These are phyloP conservation scores for Psix sp. DNA, from an alignment of 1,140 invertebrate genomes.

Conservation along the genomic window DNA sequence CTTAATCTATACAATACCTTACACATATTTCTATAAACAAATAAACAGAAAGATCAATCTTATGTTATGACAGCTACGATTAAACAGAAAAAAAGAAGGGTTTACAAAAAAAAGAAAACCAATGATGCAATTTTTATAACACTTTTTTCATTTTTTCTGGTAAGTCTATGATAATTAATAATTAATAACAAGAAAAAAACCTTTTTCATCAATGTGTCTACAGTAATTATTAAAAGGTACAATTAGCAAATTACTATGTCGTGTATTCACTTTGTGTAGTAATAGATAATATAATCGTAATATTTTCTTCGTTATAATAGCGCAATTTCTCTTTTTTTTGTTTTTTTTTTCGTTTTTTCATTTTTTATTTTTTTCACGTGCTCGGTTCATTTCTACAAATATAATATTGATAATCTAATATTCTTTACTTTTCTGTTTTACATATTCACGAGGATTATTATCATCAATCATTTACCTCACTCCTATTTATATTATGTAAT, in stretches of 20 bases:
- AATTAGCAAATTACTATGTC: slow-evolving; percentile 78
- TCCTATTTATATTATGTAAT: slow-evolving; percentile 74
- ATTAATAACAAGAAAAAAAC: slow-evolving; percentile 77
- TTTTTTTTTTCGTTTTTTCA: slow-evolving; percentile 45
- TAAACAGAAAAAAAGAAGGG: slow-evolving; percentile 33
- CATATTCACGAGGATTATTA: slow-evolving; percentile 74
- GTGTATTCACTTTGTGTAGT: slow-evolving; percentile 77
- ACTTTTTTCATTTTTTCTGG: slow-evolving; percentile 75
- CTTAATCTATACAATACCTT: slow-evolving; percentile 52
- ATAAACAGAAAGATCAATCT: slow-evolving; percentile 41
- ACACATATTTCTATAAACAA: slow-evolving; percentile 44
- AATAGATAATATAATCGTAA: slow-evolving; percentile 77
- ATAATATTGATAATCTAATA: slow-evolving; percentile 74
- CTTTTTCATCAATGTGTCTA: slow-evolving; percentile 76
- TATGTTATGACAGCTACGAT: slow-evolving; percentile 22
- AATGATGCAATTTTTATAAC: slow-evolving; percentile 73
- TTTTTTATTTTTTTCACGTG: slow-evolving; percentile 67
- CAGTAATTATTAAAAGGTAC: slow-evolving; percentile 78
- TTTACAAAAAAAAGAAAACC: slow-evolving; percentile 64
- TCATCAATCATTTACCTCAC: slow-evolving; percentile 71
- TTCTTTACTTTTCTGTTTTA: slow-evolving; percentile 69
- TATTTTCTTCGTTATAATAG: slow-evolving; percentile 74
- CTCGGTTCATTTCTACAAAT: slow-evolving; percentile 75
- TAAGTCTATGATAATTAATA: slow-evolving; percentile 76
- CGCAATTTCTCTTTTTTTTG: slow-evolving; percentile 70